Base-by-base conservation (phyloP, 2,888 invertebrate genomes). In the Lepetodrilus schrolli region DNA sequence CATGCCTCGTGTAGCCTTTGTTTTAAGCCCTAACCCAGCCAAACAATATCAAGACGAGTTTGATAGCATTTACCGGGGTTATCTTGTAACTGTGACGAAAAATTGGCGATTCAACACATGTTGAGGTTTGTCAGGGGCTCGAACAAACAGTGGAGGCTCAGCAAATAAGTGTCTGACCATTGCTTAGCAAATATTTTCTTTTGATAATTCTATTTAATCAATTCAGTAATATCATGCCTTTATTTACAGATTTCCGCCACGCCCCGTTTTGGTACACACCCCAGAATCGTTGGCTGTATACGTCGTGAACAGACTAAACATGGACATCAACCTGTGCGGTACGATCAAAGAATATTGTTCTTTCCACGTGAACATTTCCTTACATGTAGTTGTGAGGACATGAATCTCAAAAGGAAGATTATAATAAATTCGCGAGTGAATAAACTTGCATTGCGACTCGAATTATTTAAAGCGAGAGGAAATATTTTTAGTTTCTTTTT, bases 201-300 rank as follows among this genome's bases (percentile, higher is more conserved):
- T 68, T 68, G 68, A 68, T 68, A 68, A 68, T 68, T 13, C 68
- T 68, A 47, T 68, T 68, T 68, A 68, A 68, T 68, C 43, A 68
- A 66, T 20, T 66, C 37, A 36, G 37, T 38, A 66, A 68, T 68
- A 38, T 47, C 47, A 68, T 68, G 26, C 23, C 47, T 68, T 47
- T 68, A 68, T 68, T 68, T 38, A 68, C 68, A 68, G 68, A 68
- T 20, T 68, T 43, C 47, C 47, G 68, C 43, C 68, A 68, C 47
- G 68, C 68, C 43, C 38, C 23, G 26, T 68, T 26, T 23, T 68
- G 68, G 68, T 47, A 68, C 43, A 21, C 43, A 10, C 68, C 68
- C 7, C 21, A 38, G 26, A 47, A 21, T n/a, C 68, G 47, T 47
- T 68, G 68, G 68, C 26, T 68, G 43, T 68, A 68, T 47, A 26